phyloP scores from a whole-genome alignment of 2,113 vertebrate species.

The Cariama cristata region DNA sequence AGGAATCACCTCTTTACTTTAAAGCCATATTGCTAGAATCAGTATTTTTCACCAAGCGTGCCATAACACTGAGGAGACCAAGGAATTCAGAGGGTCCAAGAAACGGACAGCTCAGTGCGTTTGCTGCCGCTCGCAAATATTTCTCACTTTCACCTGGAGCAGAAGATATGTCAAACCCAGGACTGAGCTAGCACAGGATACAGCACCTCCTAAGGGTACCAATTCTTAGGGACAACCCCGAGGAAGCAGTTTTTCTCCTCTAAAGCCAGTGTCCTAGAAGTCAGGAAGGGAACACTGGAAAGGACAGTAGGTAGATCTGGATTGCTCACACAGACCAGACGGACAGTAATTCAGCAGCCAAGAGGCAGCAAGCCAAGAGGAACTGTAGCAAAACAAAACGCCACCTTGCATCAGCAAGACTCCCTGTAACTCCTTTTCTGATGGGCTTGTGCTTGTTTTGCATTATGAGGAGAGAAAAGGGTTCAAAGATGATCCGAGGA shows the following conservation, averaged over 20 bases:
- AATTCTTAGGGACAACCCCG: neutral
- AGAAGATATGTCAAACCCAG: neutral
- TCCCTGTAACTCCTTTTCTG: neutral
- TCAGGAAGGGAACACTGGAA: neutral
- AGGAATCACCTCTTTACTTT: neutral
- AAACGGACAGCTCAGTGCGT: neutral
- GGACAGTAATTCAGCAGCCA: neutral
- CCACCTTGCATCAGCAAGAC: neutral
- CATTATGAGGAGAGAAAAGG: neutral
- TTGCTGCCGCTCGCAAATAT: neutral
- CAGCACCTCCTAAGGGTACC: neutral
- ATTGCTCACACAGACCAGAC: neutral
- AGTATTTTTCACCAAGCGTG: neutral
- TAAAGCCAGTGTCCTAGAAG: neutral
- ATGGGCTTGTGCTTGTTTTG: neutral
- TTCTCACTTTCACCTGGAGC: neutral
- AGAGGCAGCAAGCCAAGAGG: neutral
- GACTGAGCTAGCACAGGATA: neutral
- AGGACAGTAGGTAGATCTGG: neutral
- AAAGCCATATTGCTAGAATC: neutral
- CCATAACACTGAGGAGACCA: neutral
- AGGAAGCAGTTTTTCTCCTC: neutral
- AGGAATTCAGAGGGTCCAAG: neutral
- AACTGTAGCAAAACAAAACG: neutral
- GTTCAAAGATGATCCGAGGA: neutral